A percentile compares a stretch with the other conserved stretches of the same genome.
phyloP scores from a whole-genome alignment of 1,140 invertebrate species.

The Zaprionus lachaisei region DNA sequence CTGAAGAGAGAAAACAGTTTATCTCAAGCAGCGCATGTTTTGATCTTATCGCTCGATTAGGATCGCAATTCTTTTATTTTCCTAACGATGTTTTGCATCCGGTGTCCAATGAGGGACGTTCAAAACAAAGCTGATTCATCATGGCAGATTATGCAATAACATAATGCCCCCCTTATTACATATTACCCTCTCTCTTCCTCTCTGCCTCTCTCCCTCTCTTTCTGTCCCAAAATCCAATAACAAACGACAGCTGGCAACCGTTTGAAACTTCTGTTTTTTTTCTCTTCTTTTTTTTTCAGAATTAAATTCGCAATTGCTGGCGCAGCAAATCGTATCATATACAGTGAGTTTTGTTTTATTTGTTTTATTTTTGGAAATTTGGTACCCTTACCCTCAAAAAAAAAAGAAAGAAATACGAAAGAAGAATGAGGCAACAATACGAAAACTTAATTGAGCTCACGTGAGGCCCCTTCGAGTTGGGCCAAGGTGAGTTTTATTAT shows the following conservation, averaged over 20 bases:
- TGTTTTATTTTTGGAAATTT: constrained; percentile 21
- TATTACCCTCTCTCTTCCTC: neutral
- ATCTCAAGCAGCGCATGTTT: neutral
- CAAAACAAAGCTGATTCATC: constrained; percentile 1
- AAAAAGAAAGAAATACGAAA: constrained; percentile 14
- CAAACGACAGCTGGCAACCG: constrained; percentile 49
- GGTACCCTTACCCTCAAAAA: neutral
- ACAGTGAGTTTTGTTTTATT: constrained; percentile 22
- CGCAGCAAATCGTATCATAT: constrained; percentile 20
- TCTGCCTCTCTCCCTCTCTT: neutral
- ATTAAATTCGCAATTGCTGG: constrained; percentile 37
- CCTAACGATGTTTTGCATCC: constrained; percentile 39
- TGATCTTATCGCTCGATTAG: constrained; percentile 60
- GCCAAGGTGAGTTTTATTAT: constrained; percentile 73
- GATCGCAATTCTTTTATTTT: constrained; percentile 14
- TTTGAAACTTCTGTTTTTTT: constrained; percentile 22
- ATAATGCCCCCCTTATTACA: constrained; percentile 1
- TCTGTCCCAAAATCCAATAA: constrained; percentile 18
- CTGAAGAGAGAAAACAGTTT: neutral
- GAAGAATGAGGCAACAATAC: neutral
- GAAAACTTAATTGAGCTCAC: constrained; percentile 5
- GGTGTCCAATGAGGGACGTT: constrained; percentile 10
- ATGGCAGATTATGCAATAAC: constrained; percentile 4
- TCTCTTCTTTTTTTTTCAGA: constrained; percentile 2
- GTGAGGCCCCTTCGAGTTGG: constrained; percentile 32